Conservation (phyloP, 2,797 vertebrate species). For the Varecia variegata region DNA sequence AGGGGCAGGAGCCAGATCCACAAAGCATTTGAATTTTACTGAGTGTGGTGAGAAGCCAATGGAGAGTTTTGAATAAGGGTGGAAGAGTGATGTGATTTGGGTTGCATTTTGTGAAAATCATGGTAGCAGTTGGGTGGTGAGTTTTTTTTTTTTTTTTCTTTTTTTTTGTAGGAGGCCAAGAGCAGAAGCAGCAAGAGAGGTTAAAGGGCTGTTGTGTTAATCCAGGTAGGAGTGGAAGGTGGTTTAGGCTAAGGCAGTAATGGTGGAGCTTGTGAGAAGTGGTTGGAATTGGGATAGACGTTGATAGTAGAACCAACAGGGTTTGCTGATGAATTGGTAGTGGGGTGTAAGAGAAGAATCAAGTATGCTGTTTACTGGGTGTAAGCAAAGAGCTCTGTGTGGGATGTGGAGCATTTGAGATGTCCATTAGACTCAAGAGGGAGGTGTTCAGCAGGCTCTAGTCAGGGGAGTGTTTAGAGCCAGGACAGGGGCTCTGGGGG, state of each 20-base stretch:
- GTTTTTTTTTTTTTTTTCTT: background rate
- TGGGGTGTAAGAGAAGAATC: background rate
- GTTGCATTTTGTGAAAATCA: background rate
- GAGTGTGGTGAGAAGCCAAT: background rate
- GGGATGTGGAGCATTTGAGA: background rate
- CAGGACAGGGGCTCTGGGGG: background rate
- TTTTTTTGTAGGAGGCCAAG: background rate
- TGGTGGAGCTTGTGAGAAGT: background rate
- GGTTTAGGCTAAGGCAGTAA: background rate
- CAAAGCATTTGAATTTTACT: background rate
- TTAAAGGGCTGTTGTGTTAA: background rate
- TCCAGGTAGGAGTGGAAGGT: background rate
- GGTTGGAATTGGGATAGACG: background rate
- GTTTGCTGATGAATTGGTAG: background rate
- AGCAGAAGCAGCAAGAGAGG: background rate
- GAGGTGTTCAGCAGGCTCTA: background rate
- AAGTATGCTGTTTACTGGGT: background rate
- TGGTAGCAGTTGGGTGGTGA: background rate
- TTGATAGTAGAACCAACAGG: background rate
- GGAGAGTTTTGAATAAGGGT: background rate
- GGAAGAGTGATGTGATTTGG: background rate
- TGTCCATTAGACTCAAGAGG: background rate
- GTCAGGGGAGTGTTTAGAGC: background rate
- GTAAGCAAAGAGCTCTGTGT: background rate
- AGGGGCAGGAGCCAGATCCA: background rate